A percentile compares a stretch with the other conserved stretches of the same genome.
These are phyloP conservation scores for Psophia crepitans DNA, from an alignment of 2,113 vertebrate species.

Conservation along the genomic window DNA sequence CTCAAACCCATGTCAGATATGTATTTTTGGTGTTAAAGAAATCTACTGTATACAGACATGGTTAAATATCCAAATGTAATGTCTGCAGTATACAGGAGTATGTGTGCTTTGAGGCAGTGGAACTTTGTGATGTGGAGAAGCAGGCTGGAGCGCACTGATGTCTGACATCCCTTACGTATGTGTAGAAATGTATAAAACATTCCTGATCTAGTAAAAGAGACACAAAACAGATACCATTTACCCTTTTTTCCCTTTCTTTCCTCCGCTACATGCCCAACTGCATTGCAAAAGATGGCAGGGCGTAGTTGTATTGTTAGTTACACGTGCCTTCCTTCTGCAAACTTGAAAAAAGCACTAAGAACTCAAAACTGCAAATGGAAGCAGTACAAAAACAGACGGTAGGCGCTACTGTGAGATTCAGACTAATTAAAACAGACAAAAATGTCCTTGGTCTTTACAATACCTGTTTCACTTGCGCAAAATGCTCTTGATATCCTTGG, in stretches of 20 bases:
- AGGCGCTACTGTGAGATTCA: background rate
- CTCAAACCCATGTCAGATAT: background rate
- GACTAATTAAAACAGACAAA: background rate
- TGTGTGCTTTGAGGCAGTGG: background rate
- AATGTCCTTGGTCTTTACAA: background rate
- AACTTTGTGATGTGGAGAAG: background rate
- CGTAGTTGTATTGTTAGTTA: background rate
- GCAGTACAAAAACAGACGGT: no score
- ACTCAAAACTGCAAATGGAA: background rate
- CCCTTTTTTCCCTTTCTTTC: background rate
- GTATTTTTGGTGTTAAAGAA: background rate
- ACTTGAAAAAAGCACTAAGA: background rate
- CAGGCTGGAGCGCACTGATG: rapidly evolving
- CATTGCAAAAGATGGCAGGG: background rate
- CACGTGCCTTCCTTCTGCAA: background rate
- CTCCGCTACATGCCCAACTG: background rate
- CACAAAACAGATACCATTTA: background rate
- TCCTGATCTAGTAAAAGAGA: background rate
- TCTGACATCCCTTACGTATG: background rate
- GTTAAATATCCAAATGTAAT: background rate
- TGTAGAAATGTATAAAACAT: background rate
- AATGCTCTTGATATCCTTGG: background rate
- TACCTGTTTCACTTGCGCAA: background rate
- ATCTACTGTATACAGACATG: background rate
- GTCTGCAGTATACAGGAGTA: rapidly evolving